Percentiles rank a stretch among this genome's conserved stretches.
phyloP scores from a whole-genome alignment of 2,113 vertebrate genomes.

The Synchiropus splendidus region DNA sequence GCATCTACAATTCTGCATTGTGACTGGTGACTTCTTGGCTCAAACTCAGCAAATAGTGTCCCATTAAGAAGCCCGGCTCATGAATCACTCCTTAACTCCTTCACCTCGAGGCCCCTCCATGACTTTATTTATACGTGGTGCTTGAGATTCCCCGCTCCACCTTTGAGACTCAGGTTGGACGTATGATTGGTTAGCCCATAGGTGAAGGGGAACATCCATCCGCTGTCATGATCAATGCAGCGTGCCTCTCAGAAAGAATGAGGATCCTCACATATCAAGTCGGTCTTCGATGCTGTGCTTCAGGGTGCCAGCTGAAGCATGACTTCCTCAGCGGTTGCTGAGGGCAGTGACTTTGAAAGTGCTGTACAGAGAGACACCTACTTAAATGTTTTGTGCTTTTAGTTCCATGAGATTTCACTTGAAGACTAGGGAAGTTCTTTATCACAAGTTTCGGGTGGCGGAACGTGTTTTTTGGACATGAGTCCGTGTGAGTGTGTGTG shows the following conservation, averaged over 20 bases:
- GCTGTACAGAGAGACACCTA: no score
- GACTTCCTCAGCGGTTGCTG: no score
- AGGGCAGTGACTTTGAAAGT: no score
- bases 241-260: constrained; percentile 22
- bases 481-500: no score
- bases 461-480: no score
- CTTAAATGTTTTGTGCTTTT: no score
- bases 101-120: constrained; percentile 19
- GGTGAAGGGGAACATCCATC: constrained; percentile 38
- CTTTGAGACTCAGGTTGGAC: constrained; percentile 18
- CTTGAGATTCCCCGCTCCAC: constrained; percentile 18
- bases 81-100: constrained; percentile 34
- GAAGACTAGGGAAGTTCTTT: no score
- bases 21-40: constrained; percentile 18
- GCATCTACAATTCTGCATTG: constrained; percentile 1
- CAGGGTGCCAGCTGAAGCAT: no score
- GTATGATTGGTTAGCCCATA: constrained; percentile 38
- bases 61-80: constrained; percentile 21
- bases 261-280: constrained; percentile 15
- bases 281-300: no score
- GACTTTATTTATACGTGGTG: constrained; percentile 38
- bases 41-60: constrained; percentile 24
- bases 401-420: no score
- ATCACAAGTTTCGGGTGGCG: no score
- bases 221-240: constrained; percentile 28